Conservation (phyloP, 2,113 vertebrate species). For the Microtus pennsylvanicus region DNA sequence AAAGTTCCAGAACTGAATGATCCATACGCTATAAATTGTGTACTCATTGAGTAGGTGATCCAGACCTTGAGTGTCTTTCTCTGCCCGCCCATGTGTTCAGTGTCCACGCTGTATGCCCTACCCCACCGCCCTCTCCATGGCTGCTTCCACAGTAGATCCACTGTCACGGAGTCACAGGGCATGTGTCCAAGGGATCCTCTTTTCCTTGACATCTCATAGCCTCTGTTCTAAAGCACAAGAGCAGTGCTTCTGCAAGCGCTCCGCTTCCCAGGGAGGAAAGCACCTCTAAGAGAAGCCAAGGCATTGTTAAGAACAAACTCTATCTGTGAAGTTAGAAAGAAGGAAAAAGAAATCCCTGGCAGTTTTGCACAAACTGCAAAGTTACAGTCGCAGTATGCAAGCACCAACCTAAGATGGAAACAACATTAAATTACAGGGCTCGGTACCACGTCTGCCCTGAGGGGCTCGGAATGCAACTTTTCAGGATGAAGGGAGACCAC, state of each 20-base stretch:
- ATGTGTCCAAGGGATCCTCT: background rate
- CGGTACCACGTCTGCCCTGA: background rate
- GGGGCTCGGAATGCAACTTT: background rate
- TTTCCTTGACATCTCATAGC: background rate
- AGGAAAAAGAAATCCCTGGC: background rate
- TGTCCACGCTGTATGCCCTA: background rate
- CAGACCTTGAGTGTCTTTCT: background rate
- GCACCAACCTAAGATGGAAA: background rate
- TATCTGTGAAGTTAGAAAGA: background rate
- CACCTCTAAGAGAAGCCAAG: background rate
- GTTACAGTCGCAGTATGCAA: background rate
- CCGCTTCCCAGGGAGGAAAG: too few species aligned
- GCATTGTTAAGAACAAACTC: background rate
- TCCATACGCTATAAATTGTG: background rate
- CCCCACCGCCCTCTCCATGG: too few species aligned
- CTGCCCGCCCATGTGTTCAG: too few species aligned
- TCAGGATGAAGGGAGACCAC: background rate
- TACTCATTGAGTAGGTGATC: too few species aligned
- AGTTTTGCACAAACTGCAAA: background rate
- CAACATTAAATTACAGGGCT: background rate
- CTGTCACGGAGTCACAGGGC: too few species aligned
- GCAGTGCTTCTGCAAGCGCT: background rate
- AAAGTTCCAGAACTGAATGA: background rate
- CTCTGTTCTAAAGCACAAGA: background rate
- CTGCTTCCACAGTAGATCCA: background rate